These are phyloP conservation scores for Stratiomys singularior DNA, from an alignment of 2,888 invertebrate species.

Conservation along the genomic window DNA sequence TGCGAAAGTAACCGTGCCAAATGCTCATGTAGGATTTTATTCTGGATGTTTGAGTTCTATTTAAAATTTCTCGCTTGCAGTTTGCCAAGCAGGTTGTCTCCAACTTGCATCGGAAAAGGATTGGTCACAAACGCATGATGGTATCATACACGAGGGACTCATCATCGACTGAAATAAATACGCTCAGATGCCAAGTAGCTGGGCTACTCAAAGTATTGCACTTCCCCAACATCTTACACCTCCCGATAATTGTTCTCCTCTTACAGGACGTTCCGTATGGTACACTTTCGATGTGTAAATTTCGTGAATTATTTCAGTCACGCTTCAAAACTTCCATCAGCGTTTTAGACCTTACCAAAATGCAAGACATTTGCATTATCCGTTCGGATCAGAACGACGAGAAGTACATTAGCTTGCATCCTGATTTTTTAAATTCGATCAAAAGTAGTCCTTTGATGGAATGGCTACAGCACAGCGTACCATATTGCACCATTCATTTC, in stretches of 20 bases:
- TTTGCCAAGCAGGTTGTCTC: slow-evolving; percentile 77
- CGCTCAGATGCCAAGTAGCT: slow-evolving; percentile 75
- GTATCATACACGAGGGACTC: slow-evolving; percentile 75
- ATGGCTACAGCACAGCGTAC: slow-evolving; percentile 66
- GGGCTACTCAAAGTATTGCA: slow-evolving; percentile 70
- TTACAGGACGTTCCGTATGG: slow-evolving; percentile 78
- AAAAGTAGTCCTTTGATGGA: slow-evolving; percentile 67
- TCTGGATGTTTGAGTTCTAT: not conserved
- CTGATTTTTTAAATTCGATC: slow-evolving; percentile 70
- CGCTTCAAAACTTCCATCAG: slow-evolving; percentile 79
- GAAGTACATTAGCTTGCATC: slow-evolving; percentile 76
- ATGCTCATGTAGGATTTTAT: slow-evolving; percentile 60
- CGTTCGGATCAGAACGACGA: slow-evolving; percentile 76
- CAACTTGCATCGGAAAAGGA: slow-evolving; percentile 80
- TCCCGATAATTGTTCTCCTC: not conserved
- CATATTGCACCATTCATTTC: slow-evolving; percentile 74
- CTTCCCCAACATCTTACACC: not conserved
- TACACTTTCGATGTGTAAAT: slow-evolving; percentile 81
- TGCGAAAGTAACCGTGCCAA: slow-evolving; percentile 65
- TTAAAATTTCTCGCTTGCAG: slow-evolving; percentile 31
- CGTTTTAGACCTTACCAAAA: slow-evolving; percentile 74
- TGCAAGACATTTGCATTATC: slow-evolving; percentile 81
- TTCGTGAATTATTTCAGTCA: slow-evolving; percentile 82
- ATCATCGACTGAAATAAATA: slow-evolving; percentile 71
- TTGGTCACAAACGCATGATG: slow-evolving; percentile 81